Evolutionary conservation across 2,888 invertebrate species (phyloP).

Genomic region (Gerris lacustris): DNA sequence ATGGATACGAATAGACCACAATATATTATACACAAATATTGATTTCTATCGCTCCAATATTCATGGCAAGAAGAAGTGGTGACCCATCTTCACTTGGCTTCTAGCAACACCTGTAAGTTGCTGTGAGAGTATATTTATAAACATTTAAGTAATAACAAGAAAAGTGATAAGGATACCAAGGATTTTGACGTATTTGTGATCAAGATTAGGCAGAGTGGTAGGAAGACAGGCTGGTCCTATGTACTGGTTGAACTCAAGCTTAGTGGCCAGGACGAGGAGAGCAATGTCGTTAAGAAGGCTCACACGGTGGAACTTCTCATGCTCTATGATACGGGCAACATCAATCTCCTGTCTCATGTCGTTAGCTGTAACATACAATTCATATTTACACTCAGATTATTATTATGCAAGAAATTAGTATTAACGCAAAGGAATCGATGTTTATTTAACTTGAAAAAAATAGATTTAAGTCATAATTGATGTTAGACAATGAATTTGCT

Average conservation of each 20-base stretch:
- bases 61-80: neutral
- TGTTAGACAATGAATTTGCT: too few species aligned
- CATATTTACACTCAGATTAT: too few species aligned
- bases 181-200: slow-evolving; percentile 7
- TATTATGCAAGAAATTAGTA: too few species aligned
- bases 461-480: too few species aligned
- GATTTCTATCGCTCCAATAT: neutral
- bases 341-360: neutral
- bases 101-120: too few species aligned
- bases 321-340: neutral
- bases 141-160: neutral
- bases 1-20: too few species aligned
- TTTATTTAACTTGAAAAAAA: too few species aligned
- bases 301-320: neutral
- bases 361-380: neutral
- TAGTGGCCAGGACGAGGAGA: neutral
- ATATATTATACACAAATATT: neutral
- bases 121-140: neutral
- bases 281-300: slow-evolving; percentile 4
- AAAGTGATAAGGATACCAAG: neutral
- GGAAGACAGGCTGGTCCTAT: slow-evolving; percentile 3
- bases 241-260: neutral
- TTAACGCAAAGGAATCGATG: too few species aligned
- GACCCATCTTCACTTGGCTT: neutral
- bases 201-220: neutral